These are phyloP conservation scores for Henricia sp. DNA, from an alignment of 53 echinoderm and acorn worm species.

Conservation along the genomic window DNA sequence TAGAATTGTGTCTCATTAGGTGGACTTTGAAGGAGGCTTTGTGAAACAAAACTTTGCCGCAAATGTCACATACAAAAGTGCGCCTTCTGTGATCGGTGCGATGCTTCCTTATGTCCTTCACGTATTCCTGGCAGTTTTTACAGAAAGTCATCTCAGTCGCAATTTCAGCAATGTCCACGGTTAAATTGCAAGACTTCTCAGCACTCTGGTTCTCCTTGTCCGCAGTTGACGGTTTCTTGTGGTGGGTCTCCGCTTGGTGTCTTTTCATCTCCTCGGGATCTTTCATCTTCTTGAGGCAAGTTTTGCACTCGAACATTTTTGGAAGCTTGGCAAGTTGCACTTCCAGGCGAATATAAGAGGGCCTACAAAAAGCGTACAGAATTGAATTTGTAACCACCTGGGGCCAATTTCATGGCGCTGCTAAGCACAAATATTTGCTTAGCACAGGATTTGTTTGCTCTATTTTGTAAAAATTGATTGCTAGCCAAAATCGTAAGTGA, in stretches of 20 bases:
- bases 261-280: conserved; percentile 16
- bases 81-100: neutral
- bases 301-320: conserved; percentile 33
- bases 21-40: neutral
- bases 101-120: conserved; percentile 20
- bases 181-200: neutral
- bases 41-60: neutral
- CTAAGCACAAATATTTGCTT: no score
- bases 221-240: neutral
- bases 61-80: conserved; percentile 16
- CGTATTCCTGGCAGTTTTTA: conserved; percentile 15
- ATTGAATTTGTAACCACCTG: neutral
- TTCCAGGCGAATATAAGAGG: neutral
- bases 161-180: conserved; percentile 8
- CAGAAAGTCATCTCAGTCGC: conserved; percentile 18
- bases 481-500: no score
- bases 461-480: no score
- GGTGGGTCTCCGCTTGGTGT: conserved; percentile 26
- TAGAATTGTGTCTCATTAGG: conserved; percentile 3
- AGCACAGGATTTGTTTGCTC: no score
- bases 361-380: neutral
- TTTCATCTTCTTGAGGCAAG: neutral
- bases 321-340: conserved; percentile 29
- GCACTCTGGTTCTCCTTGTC: neutral
- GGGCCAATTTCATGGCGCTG: no score